Base-by-base conservation (phyloP, 2,888 invertebrate species). In the Sphaerophoria rueppellii region DNA sequence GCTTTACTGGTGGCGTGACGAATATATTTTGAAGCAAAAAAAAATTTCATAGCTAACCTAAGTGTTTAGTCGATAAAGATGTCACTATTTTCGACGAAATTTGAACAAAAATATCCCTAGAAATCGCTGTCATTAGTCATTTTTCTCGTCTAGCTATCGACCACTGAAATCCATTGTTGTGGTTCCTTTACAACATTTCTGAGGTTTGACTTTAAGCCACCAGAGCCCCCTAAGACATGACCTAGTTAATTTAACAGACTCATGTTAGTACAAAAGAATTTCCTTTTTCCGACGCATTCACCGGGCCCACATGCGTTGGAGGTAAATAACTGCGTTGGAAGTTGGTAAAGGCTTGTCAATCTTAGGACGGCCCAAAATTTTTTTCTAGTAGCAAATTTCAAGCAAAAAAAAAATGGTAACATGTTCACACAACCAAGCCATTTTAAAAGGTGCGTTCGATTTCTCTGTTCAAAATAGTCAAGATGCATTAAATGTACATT, bases 401-500 rank as follows among this genome's bases (percentile, higher is more conserved):
- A 24, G 40, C 9, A 6, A 43, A 50, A 65, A 50, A 65, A 16
- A 16, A 40, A 0, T 61, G 34, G 32, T 32, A n/a, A 61, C 46
- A 61, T 61, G 57, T 43, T 60, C 12, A 40, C 11, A 40, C 24
- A 58, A 24, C 16, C 58, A 3, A 40, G 40, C 40, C 24, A 60
- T 11, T 43, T 40, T 0, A 12, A 24, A 11, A 43, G 40, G 60
- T 60, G 43, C 40, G 12, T 2, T 0, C 24, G 60, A 43, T 60
- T 60, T 60, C 58, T 40, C 40, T 24, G 24, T 60, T 12, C 11
- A 1, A 14, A 4, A 40, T 0, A 24, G 43, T 43, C 11, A 4
- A 60, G 24, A 60, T n/a, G 24, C 12, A 60, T 24, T 24, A 43
- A 60, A 43, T 60, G 16, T 60, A 4, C 60, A 24, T 43, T 60